phyloP scores from a whole-genome alignment of 1,140 invertebrate genomes.

The Nebria ingens region DNA sequence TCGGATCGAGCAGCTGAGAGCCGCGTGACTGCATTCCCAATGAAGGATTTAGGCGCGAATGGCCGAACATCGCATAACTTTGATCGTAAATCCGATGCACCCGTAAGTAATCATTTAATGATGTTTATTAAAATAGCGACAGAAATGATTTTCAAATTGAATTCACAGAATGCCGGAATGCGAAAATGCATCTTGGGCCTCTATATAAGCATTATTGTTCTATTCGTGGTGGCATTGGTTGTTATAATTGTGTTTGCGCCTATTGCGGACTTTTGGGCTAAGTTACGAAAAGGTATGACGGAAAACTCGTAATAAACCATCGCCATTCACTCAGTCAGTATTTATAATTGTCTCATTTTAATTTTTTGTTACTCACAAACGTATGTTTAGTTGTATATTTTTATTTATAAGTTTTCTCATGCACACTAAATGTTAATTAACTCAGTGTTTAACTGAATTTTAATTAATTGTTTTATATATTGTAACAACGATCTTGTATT shows the following conservation, averaged over 20 bases:
- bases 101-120: conserved; percentile 44
- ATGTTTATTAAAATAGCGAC: conserved; percentile 10
- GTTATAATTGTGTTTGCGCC: conserved; percentile 65
- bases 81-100: conserved; percentile 60
- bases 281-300: conserved; percentile 3
- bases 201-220: conserved; percentile 55
- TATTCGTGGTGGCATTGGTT: conserved; percentile 54
- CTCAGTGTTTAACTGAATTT: no score
- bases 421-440: not conserved
- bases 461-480: no score
- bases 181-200: conserved; percentile 62
- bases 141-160: conserved; percentile 19
- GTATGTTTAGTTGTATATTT: conserved; percentile 3
- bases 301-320: not conserved
- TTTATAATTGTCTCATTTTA: not conserved
- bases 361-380: not conserved
- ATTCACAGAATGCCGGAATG: conserved; percentile 58
- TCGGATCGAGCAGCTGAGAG: conserved; percentile 59
- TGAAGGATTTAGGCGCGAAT: conserved; percentile 66
- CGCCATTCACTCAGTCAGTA: not conserved
- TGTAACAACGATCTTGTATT: no score
- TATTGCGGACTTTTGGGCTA: conserved; percentile 43
- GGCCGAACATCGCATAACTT: conserved; percentile 44
- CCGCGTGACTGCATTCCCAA: conserved; percentile 67
- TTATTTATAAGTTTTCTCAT: not conserved